phyloP scores from a whole-genome alignment of 2,797 vertebrate species.

The Smutsia temminckii region DNA sequence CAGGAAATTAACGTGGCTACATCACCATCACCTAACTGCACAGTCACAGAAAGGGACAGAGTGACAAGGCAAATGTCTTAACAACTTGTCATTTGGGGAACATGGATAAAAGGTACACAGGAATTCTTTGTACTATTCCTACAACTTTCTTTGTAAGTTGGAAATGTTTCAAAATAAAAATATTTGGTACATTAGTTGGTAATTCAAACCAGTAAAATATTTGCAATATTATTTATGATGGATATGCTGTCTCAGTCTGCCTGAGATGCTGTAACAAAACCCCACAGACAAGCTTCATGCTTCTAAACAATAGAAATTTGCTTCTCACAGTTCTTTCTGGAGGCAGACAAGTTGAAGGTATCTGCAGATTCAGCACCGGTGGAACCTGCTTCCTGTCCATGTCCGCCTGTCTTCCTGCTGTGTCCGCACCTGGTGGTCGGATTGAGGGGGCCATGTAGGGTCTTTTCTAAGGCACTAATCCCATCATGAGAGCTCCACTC shows the following conservation, averaged over 20 bases:
- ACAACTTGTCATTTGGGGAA: not conserved
- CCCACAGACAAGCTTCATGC: not conserved
- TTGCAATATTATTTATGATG: not conserved
- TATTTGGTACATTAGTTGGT: not conserved
- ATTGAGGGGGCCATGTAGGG: not conserved
- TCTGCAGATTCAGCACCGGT: not conserved
- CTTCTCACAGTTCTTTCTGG: not conserved
- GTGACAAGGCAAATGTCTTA: not conserved
- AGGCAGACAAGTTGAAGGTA: not conserved
- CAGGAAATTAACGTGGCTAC: not conserved
- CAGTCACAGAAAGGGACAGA: not conserved
- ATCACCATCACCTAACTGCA: not conserved
- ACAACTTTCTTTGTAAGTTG: not conserved
- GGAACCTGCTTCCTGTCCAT: not conserved
- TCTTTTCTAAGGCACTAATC: not conserved
- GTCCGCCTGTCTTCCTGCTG: not conserved
- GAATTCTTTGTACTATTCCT: not conserved
- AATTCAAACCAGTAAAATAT: not conserved
- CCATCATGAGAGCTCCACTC: not conserved
- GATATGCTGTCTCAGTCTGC: not conserved
- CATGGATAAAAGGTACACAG: not conserved
- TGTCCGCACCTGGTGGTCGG: not conserved
- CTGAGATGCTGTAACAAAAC: not conserved
- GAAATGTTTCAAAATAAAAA: constrained; percentile 15
- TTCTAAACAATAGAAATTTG: not conserved